Evolutionary conservation across 1,140 invertebrate genomes (phyloP).

Genomic region (Brachystomella parvula): DNA sequence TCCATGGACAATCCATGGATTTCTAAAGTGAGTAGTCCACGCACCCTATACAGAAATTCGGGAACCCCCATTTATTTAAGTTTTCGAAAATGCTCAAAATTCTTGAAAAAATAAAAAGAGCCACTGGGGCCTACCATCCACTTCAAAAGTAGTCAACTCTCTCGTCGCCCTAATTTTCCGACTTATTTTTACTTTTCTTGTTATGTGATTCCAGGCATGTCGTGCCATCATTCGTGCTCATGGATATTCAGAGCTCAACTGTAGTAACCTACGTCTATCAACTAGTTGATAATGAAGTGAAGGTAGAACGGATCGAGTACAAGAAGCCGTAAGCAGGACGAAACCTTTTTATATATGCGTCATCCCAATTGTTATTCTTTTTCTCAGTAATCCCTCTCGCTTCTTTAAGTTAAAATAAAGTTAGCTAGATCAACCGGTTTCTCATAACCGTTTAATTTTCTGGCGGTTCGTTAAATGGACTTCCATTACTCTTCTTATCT

Average conservation of each 20-base stretch:
- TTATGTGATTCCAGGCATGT: conserved; percentile 60
- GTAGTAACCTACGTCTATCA: conserved; percentile 99
- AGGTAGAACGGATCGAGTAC: conserved; percentile 97
- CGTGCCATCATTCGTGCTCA: conserved; percentile 93
- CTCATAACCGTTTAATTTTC: background rate
- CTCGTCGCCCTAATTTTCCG: background rate
- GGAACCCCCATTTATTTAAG: too few species aligned
- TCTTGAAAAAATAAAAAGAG: too few species aligned
- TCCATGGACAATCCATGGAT: too few species aligned
- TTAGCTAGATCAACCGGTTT: background rate
- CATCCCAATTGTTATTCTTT: background rate
- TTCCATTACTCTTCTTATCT: too few species aligned
- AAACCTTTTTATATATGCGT: background rate
- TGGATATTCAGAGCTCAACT: conserved; percentile 97
- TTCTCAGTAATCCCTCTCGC: background rate
- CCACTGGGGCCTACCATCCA: conserved; percentile 93
- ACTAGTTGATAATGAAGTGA: conserved; percentile 93
- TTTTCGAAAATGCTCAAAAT: too few species aligned
- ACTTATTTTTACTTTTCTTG: background rate
- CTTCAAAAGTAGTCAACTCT: conserved; percentile 59
- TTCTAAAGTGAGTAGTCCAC: too few species aligned
- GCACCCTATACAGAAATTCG: too few species aligned
- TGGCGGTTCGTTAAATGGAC: too few species aligned
- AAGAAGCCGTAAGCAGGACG: conserved; percentile 63
- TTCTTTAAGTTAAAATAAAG: background rate